Evolutionary conservation across 2,113 vertebrate species (phyloP).

Genomic region (Felis catus): F.catus_Fca126_mat1.0 CM031427.1:23349001-23349500

Average conservation of each 20-base stretch:
- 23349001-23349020: not conserved
- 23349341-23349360: slow-evolving; percentile 75
- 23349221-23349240: slow-evolving; percentile 36
- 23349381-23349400: slow-evolving; percentile 64
- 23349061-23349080: not conserved
- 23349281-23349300: slow-evolving; percentile 33
- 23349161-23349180: not conserved
- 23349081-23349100: not conserved
- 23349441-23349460: slow-evolving; percentile 62
- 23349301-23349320: slow-evolving; percentile 66
- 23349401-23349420: slow-evolving; percentile 77
- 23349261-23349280: slow-evolving; percentile 67
- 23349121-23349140: not conserved
- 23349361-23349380: slow-evolving; percentile 67
- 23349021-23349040: not conserved
- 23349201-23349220: not conserved
- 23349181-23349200: not conserved
- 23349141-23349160: not conserved
- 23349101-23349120: not conserved
- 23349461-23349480: slow-evolving; percentile 59
- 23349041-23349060: not conserved
- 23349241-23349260: not conserved
- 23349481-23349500: slow-evolving; percentile 62
- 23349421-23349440: slow-evolving; percentile 63
- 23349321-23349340: slow-evolving; percentile 70